These are phyloP conservation scores for Microcebus lehilahytsara DNA, from an alignment of 2,113 vertebrate species.

Conservation along the genomic window DNA sequence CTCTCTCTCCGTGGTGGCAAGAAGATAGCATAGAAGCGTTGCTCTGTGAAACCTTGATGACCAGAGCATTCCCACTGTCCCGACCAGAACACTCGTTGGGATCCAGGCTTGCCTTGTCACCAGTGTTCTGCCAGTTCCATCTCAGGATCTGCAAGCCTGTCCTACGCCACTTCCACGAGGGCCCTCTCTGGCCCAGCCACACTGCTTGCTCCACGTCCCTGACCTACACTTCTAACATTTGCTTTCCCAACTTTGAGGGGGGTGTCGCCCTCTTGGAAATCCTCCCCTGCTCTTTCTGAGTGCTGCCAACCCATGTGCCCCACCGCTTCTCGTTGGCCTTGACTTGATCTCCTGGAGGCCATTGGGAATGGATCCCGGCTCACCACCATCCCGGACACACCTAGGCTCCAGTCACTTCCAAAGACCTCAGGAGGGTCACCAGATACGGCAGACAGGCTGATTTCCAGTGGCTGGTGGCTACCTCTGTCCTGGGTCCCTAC, in stretches of 20 bases:
- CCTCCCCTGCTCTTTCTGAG: not conserved
- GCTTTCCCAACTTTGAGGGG: not conserved
- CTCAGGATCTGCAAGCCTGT: too few relatives aligned
- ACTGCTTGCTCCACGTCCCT: not conserved
- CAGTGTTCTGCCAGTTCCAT: accelerated
- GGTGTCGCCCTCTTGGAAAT: not conserved
- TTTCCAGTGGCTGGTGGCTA: not conserved
- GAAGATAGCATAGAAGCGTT: not conserved
- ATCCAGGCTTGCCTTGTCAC: not conserved
- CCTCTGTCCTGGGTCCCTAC: not conserved
- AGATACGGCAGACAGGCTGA: not conserved
- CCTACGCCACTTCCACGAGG: accelerated
- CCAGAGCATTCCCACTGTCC: not conserved
- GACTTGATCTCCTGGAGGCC: not conserved
- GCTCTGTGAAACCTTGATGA: accelerated
- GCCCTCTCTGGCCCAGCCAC: not conserved
- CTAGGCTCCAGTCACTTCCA: not conserved
- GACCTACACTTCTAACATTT: accelerated
- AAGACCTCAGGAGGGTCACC: not conserved
- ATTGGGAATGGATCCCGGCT: not conserved
- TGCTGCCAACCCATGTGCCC: not conserved
- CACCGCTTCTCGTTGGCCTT: not conserved
- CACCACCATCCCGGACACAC: not conserved
- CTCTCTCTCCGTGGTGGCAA: not conserved
- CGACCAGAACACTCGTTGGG: accelerated